phyloP scores from a whole-genome alignment of 2,888 invertebrate species.

The Leptodirus hochenwartii region DNA sequence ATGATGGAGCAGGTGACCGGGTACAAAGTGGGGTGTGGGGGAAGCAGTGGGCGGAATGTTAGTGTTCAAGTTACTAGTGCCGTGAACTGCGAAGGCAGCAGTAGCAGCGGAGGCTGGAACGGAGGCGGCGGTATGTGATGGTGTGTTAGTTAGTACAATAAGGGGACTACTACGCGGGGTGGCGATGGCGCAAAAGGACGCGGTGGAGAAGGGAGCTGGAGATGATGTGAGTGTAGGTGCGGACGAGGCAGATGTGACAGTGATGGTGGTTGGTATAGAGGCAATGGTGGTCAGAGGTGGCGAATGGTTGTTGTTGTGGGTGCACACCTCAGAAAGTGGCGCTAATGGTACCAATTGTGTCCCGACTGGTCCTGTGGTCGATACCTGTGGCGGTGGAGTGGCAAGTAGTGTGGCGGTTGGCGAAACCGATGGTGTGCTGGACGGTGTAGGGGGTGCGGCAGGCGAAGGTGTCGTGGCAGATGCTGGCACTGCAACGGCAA shows the following conservation, averaged over 20 bases:
- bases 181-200: slow-evolving; percentile 22
- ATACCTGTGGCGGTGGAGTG: slow-evolving; percentile 21
- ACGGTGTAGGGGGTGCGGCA: slow-evolving; percentile 13
- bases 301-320: slow-evolving; percentile 13
- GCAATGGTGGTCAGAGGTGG: slow-evolving; percentile 6
- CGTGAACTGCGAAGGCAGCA: no score
- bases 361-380: slow-evolving; percentile 20
- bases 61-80: no score
- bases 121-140: slow-evolving; percentile 11
- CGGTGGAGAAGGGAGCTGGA: no score
- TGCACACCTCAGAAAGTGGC: slow-evolving; percentile 29
- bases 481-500: slow-evolving; percentile 15
- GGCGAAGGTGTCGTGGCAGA: slow-evolving; percentile 14
- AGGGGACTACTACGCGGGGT: slow-evolving; percentile 26
- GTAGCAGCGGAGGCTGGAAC: no score
- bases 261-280: slow-evolving; percentile 12
- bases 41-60: no score
- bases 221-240: no score
- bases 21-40: no score
- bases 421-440: slow-evolving; percentile 11
- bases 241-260: slow-evolving; percentile 11
- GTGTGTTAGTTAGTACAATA: slow-evolving; percentile 20
- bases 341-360: slow-evolving; percentile 16
- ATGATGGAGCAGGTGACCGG: no score
- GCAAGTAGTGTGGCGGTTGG: slow-evolving; percentile 23